phyloP scores from a whole-genome alignment of 2,113 vertebrate genomes.

The Sphyrna mokarran region DNA sequence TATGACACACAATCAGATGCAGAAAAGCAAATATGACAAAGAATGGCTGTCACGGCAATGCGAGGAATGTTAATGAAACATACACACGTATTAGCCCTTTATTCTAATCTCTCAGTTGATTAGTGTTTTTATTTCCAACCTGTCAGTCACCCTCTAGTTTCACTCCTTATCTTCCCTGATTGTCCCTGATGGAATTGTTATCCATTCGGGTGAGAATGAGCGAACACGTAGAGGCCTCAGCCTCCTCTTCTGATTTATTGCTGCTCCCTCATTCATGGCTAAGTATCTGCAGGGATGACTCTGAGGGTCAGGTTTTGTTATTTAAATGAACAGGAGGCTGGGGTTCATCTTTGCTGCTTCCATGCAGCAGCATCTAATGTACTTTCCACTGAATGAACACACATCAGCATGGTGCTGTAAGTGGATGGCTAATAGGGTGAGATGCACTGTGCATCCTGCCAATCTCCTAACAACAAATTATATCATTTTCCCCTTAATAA shows the following conservation, averaged over 20 bases:
- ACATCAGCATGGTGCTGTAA: neutral
- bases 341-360: neutral
- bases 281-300: neutral
- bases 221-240: neutral
- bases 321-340: neutral
- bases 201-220: neutral
- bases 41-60: neutral
- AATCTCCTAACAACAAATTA: neutral
- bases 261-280: neutral
- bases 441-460: neutral
- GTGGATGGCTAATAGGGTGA: neutral
- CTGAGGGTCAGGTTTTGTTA: neutral
- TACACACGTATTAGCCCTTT: neutral
- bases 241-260: neutral
- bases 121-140: neutral
- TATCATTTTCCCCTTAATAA: neutral
- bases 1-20: neutral
- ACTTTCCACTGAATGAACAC: neutral
- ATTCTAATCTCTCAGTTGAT: neutral
- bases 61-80: neutral
- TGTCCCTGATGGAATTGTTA: neutral
- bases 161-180: neutral
- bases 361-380: neutral
- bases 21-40: neutral
- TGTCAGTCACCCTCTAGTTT: neutral